Evolutionary conservation across 2,113 vertebrate genomes (phyloP).

Genomic region (Paratilapia polleni): DNA sequence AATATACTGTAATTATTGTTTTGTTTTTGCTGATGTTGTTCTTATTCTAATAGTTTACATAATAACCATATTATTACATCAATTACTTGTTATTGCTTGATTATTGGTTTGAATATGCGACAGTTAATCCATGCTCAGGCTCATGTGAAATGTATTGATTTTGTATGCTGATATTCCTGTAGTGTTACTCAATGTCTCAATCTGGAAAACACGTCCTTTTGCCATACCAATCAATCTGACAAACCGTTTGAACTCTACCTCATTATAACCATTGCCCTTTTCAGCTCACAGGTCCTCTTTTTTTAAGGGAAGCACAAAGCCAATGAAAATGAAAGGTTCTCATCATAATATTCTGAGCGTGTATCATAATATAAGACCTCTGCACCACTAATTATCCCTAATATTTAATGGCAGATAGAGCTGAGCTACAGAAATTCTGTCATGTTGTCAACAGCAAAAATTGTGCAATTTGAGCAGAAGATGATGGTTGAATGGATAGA

Average conservation of each 20-base stretch:
- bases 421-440: not conserved
- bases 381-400: not conserved
- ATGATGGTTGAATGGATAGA: no score
- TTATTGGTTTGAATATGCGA: not conserved
- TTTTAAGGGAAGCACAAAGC: no score
- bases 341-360: not conserved
- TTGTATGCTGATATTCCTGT: not conserved
- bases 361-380: no score
- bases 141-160: not conserved
- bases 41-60: not conserved
- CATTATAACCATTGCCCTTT: not conserved
- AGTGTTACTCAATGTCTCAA: not conserved
- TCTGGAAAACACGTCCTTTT: not conserved
- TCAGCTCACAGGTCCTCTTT: not conserved
- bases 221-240: not conserved
- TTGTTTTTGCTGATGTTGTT: no score
- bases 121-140: not conserved
- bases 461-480: no score
- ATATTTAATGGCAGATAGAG: not conserved
- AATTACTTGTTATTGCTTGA: not conserved
- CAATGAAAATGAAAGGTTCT: not conserved
- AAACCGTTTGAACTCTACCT: not conserved
- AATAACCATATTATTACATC: not conserved
- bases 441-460: not conserved
- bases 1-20: no score